Evolutionary conservation across 2,113 vertebrate species (phyloP).

Genomic region (Toxostoma redivivum): DNA sequence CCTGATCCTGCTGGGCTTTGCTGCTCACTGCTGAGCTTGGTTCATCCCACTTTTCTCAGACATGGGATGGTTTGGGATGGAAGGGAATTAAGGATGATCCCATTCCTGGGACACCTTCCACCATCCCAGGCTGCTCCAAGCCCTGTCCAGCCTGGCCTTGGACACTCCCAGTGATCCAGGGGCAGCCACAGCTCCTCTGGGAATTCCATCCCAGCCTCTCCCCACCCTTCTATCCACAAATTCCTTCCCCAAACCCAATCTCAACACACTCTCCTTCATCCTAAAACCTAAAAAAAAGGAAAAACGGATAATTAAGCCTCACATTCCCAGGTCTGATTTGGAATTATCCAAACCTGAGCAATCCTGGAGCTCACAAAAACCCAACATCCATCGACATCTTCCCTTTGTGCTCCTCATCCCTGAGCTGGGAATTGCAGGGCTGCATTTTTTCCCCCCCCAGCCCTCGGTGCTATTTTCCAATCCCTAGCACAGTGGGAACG

Average conservation of each 20-base stretch:
- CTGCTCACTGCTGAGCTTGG: neutral
- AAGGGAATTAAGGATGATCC: neutral
- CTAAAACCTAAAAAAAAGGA: neutral
- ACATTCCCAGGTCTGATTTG: neutral
- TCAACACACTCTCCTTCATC: neutral
- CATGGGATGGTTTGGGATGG: neutral
- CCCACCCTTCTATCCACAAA: neutral
- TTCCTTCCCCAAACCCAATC: neutral
- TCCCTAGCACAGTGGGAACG: neutral
- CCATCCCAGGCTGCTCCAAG: neutral
- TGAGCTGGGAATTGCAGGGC: neutral
- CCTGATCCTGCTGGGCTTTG: neutral
- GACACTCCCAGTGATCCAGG: neutral
- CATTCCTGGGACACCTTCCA: neutral
- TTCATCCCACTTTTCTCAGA: neutral
- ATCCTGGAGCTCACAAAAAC: accelerated
- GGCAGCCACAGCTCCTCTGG: neutral
- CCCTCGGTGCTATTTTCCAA: neutral
- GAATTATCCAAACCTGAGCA: neutral
- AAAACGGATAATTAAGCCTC: neutral
- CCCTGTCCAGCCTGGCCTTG: neutral
- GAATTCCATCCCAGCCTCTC: neutral
- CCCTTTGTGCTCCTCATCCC: neutral
- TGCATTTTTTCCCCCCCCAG: neutral
- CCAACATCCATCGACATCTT: neutral